These are phyloP conservation scores for Alviniconcha marisindica DNA, from an alignment of 1,140 invertebrate genomes.

Conservation along the genomic window DNA sequence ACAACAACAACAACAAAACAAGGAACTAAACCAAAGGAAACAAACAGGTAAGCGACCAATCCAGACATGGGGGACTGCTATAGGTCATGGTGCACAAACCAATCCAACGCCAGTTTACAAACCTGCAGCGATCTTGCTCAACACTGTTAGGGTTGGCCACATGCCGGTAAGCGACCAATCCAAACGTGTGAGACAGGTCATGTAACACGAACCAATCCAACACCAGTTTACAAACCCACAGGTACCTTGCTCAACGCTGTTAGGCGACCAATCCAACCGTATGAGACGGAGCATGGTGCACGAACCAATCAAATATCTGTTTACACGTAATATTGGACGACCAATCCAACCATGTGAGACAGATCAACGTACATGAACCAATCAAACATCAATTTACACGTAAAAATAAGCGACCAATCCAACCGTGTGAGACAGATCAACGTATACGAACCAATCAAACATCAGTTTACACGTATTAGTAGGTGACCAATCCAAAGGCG, in stretches of 20 bases:
- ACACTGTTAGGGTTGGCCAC: not conserved
- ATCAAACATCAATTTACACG: constrained; percentile 66
- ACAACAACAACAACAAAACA: too few species aligned
- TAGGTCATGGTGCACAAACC: not conserved
- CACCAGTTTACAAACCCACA: too few species aligned
- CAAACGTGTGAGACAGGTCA: constrained; percentile 54
- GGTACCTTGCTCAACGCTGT: too few species aligned
- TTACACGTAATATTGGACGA: too few species aligned
- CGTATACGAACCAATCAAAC: not conserved
- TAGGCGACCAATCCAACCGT: too few species aligned
- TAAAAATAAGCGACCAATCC: constrained; percentile 66
- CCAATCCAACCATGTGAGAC: constrained; percentile 69
- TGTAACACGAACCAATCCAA: too few species aligned
- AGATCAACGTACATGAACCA: constrained; percentile 60
- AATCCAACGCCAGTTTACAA: not conserved
- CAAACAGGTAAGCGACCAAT: not conserved
- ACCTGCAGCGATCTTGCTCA: constrained; percentile 1
- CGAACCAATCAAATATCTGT: too few species aligned
- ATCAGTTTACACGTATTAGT: not conserved
- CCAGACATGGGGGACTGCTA: not conserved
- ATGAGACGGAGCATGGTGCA: too few species aligned
- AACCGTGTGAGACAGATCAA: constrained; percentile 49
- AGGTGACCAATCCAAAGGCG: not conserved
- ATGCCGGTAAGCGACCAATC: constrained; percentile 54
- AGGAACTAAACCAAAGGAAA: not conserved